Percentiles rank a stretch among this genome's conserved stretches.
Conservation (phyloP, 2,888 invertebrate genomes). For the Serrognathus titanus region DNA sequence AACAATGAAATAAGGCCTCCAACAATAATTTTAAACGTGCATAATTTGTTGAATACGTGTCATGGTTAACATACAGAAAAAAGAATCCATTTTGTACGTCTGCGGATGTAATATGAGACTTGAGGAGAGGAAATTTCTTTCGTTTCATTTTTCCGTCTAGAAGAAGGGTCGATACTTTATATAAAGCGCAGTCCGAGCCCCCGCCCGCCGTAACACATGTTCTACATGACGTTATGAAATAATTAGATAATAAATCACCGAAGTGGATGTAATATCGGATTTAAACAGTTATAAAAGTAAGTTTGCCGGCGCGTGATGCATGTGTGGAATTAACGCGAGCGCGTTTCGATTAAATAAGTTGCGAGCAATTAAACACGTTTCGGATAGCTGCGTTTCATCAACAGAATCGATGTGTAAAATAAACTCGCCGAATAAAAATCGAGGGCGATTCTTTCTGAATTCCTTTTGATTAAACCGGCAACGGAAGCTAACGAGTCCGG, state of each 20-base stretch:
- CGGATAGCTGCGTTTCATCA: not conserved
- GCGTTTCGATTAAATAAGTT: not conserved
- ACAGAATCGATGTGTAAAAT: not conserved
- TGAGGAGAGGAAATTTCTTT: not conserved
- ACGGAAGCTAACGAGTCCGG: too few species aligned
- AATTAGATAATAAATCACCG: slow-evolving; percentile 36
- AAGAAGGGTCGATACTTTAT: slow-evolving; percentile 5
- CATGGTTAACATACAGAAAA: too few species aligned
- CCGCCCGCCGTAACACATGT: slow-evolving; percentile 29
- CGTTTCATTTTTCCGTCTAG: not conserved
- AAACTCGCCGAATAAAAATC: too few species aligned
- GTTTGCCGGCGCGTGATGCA: slow-evolving; percentile 8
- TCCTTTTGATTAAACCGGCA: too few species aligned
- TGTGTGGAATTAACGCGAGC: not conserved
- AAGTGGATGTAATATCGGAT: slow-evolving; percentile 24
- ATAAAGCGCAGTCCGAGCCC: slow-evolving; percentile 10
- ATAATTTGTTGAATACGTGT: too few species aligned
- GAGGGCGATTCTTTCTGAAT: too few species aligned
- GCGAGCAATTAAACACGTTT: not conserved
- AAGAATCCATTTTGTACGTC: too few species aligned
- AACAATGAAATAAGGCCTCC: too few species aligned
- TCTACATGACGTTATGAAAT: slow-evolving; percentile 34
- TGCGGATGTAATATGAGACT: too few species aligned
- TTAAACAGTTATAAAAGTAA: slow-evolving; percentile 16
- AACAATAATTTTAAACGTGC: too few species aligned